These are phyloP conservation scores for Thumatha senex DNA, from an alignment of 2,888 invertebrate genomes.

Conservation along the genomic window DNA sequence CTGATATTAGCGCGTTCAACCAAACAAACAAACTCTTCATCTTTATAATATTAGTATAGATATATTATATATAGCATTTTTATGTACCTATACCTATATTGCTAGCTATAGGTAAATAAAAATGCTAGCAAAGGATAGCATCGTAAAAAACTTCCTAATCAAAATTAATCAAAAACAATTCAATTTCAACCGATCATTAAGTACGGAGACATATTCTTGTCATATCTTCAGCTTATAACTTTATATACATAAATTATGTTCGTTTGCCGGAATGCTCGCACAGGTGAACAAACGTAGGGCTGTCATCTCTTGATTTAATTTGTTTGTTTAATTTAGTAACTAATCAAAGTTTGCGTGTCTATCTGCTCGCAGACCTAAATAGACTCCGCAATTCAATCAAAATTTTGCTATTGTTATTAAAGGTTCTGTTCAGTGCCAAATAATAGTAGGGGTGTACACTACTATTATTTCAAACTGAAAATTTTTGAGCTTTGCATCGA, in stretches of 20 bases:
- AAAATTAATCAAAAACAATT: neutral
- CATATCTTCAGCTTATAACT: neutral
- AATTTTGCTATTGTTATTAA: too few relatives aligned
- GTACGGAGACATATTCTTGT: neutral
- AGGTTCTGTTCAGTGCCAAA: too few relatives aligned
- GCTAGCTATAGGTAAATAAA: too few relatives aligned
- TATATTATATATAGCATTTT: too few relatives aligned
- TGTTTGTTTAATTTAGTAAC: neutral
- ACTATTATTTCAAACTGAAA: too few relatives aligned
- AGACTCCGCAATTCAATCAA: too few relatives aligned
- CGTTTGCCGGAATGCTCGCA: neutral
- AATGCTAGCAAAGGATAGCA: neutral
- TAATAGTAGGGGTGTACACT: too few relatives aligned
- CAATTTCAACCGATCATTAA: neutral
- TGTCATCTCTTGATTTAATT: neutral
- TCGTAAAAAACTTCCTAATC: neutral
- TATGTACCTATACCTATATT: too few relatives aligned
- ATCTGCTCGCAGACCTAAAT: neutral
- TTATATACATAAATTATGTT: conserved; percentile 4
- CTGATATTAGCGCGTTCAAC: too few relatives aligned
- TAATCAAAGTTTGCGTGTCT: neutral
- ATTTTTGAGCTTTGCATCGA: too few relatives aligned
- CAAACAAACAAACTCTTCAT: too few relatives aligned
- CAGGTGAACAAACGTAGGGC: neutral
- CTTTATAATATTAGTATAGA: too few relatives aligned